phyloP scores from a whole-genome alignment of 2,113 vertebrate species.

The Chrysemys picta region DNA sequence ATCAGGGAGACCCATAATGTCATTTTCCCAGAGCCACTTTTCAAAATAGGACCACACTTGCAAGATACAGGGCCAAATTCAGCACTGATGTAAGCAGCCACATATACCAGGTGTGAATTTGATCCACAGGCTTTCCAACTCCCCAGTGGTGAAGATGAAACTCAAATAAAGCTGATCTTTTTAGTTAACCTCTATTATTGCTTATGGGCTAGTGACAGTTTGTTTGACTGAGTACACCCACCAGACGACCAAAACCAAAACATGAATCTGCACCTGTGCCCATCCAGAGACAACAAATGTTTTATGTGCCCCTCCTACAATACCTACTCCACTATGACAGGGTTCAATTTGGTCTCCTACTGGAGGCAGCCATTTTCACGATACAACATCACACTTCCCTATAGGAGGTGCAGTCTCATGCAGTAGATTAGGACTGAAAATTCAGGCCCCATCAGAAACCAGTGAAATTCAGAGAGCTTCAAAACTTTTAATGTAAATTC shows the following conservation, averaged over 20 bases:
- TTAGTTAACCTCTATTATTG: not conserved
- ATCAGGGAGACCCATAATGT: not conserved
- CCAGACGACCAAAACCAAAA: not conserved
- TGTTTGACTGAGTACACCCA: not conserved
- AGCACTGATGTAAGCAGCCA: slow-evolving; percentile 30
- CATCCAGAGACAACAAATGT: rapidly evolving
- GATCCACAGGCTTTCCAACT: not conserved
- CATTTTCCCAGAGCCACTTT: not conserved
- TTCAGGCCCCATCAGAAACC: not conserved
- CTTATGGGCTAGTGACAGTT: not conserved
- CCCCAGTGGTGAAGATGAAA: slow-evolving; percentile 21
- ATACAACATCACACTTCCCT: not conserved
- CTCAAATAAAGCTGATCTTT: not conserved
- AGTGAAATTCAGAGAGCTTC: not conserved
- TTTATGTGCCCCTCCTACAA: not conserved
- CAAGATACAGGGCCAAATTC: not conserved
- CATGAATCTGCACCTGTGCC: not conserved
- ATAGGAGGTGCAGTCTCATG: not conserved
- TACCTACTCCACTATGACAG: rapidly evolving
- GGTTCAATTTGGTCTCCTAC: not conserved
- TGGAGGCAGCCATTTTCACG: not conserved
- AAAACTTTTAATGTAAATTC: not conserved
- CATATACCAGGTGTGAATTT: not conserved
- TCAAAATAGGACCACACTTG: not conserved
- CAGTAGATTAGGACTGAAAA: not conserved